phyloP scores from a whole-genome alignment of 2,113 vertebrate species.

The Elachura formosa region DNA sequence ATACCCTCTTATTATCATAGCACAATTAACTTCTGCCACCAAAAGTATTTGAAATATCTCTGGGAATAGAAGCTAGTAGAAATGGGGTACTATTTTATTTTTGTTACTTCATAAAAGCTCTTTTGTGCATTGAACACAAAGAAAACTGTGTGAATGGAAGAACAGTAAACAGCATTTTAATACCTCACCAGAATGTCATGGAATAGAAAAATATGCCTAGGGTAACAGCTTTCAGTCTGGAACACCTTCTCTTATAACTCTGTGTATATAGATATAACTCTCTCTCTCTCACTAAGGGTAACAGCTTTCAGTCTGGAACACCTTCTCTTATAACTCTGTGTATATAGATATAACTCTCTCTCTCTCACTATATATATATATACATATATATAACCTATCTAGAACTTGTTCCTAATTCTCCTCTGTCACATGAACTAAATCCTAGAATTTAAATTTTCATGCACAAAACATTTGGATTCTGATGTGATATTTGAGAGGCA shows the following conservation, averaged over 20 bases:
- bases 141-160: neutral
- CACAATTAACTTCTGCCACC: constrained; percentile 28
- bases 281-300: no score
- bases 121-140: neutral
- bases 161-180: neutral
- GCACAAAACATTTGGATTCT: neutral
- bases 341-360: no score
- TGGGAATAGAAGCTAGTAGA: neutral
- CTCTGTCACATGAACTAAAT: neutral
- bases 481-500: neutral
- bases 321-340: neutral
- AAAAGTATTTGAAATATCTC: constrained; percentile 4
- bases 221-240: neutral
- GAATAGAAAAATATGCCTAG: neutral
- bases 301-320: neutral
- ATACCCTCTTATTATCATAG: constrained; percentile 12
- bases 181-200: neutral
- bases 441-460: neutral
- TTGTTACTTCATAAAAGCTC: neutral
- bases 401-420: neutral
- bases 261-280: no score
- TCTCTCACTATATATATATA: rapidly evolving
- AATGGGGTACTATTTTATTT: neutral
- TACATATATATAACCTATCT: neutral
- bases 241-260: neutral